Conservation (phyloP, 2,797 vertebrate genomes). For the Linurgus olivaceus region DNA sequence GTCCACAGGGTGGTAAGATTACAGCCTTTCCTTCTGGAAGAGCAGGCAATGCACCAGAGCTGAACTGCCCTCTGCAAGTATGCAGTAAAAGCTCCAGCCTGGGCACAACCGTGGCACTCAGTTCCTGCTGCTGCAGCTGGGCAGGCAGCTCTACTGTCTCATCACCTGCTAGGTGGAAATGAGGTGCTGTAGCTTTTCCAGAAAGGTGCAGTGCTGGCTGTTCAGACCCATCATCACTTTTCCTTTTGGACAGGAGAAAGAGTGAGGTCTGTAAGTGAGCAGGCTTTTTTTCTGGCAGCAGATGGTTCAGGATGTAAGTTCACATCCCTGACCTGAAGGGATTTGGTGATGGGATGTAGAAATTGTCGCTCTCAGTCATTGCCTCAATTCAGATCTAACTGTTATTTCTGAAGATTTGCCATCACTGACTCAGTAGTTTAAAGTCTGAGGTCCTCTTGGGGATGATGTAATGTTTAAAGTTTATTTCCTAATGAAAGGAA, state of each 20-base stretch:
- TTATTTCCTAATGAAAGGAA: not conserved
- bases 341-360: not conserved
- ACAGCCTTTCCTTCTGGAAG: conserved; percentile 14
- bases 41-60: not conserved
- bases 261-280: not conserved
- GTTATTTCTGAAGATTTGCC: not conserved
- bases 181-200: not conserved
- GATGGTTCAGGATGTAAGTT: not conserved
- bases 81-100: not conserved
- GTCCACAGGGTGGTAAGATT: not conserved
- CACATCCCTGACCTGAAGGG: not conserved
- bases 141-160: not conserved
- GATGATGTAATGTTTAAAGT: not conserved
- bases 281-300: not conserved
- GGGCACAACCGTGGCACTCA: fast-evolving
- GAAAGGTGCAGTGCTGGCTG: not conserved
- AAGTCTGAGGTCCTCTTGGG: not conserved
- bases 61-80: not conserved
- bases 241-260: not conserved
- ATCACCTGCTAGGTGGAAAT: not conserved
- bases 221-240: not conserved
- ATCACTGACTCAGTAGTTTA: not conserved
- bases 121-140: not conserved
- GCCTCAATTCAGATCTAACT: not conserved
- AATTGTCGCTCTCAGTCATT: not conserved